phyloP scores from a whole-genome alignment of 2,113 vertebrate genomes.

The Pteronura brasiliensis region DNA sequence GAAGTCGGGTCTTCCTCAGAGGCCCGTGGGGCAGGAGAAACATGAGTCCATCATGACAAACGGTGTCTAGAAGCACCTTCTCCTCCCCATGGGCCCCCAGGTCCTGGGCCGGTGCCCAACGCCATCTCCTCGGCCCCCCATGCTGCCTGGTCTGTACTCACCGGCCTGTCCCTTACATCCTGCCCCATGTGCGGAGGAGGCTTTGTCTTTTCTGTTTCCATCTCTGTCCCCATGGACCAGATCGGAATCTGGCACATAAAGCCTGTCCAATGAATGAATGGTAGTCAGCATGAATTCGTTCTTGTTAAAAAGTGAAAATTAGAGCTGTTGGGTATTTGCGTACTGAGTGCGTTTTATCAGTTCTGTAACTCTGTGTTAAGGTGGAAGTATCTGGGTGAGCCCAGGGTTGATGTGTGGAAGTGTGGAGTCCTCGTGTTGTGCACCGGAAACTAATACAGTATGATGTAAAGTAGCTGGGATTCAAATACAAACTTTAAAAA shows the following conservation, averaged over 20 bases:
- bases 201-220: background rate
- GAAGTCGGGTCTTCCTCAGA: accelerated
- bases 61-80: background rate
- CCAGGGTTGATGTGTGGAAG: background rate
- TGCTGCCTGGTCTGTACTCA: background rate
- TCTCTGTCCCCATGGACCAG: accelerated
- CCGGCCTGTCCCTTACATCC: background rate
- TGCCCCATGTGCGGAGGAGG: accelerated
- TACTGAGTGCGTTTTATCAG: background rate
- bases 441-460: background rate
- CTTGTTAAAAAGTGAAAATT: background rate
- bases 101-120: background rate
- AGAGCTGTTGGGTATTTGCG: background rate
- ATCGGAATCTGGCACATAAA: accelerated
- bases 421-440: accelerated
- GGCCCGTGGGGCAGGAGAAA: background rate
- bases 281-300: background rate
- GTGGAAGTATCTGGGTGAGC: background rate
- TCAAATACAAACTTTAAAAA: background rate
- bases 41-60: background rate
- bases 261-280: background rate
- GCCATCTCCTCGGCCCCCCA: accelerated
- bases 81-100: background rate
- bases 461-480: too few species aligned
- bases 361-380: background rate